Evolutionary conservation across 1,140 invertebrate genomes (phyloP).

Genomic region (Drosophila kepulauana): DNA sequence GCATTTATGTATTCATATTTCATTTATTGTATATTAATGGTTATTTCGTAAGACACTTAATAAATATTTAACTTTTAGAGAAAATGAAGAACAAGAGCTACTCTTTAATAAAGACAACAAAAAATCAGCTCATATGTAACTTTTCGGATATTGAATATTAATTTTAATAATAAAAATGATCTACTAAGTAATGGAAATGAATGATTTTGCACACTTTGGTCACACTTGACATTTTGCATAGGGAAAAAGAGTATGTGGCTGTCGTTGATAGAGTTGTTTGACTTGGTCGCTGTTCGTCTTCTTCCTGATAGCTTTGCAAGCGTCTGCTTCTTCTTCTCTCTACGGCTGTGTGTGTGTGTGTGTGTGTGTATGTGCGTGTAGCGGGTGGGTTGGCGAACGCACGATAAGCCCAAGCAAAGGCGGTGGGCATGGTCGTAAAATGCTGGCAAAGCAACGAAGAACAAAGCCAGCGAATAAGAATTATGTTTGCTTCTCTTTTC

Average conservation of each 20-base stretch:
- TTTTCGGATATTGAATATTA: too few relatives aligned
- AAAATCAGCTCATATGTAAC: too few relatives aligned
- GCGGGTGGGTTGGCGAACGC: slow-evolving; percentile 71
- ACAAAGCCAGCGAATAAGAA: slow-evolving; percentile 15
- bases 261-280: slow-evolving; percentile 9
- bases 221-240: too few relatives aligned
- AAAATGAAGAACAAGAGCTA: too few relatives aligned
- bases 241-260: slow-evolving; percentile 20
- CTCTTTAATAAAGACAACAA: too few relatives aligned
- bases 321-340: neutral
- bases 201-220: too few relatives aligned
- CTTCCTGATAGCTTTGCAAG: slow-evolving; percentile 59
- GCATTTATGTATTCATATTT: too few relatives aligned
- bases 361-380: slow-evolving; percentile 43
- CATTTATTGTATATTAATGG: too few relatives aligned
- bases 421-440: slow-evolving; percentile 1
- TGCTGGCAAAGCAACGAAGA: slow-evolving; percentile 12
- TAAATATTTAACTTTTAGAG: too few relatives aligned
- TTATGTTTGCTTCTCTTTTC: slow-evolving; percentile 15
- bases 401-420: slow-evolving; percentile 64
- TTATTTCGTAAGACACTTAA: too few relatives aligned
- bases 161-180: too few relatives aligned
- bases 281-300: slow-evolving; percentile 8
- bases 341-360: slow-evolving; percentile 1
- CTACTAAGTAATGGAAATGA: too few relatives aligned